Evolutionary conservation across 2,113 vertebrate species (phyloP), one percentile per base, ranked within the genome.

Genomic region (Pogona vitticeps): DNA sequence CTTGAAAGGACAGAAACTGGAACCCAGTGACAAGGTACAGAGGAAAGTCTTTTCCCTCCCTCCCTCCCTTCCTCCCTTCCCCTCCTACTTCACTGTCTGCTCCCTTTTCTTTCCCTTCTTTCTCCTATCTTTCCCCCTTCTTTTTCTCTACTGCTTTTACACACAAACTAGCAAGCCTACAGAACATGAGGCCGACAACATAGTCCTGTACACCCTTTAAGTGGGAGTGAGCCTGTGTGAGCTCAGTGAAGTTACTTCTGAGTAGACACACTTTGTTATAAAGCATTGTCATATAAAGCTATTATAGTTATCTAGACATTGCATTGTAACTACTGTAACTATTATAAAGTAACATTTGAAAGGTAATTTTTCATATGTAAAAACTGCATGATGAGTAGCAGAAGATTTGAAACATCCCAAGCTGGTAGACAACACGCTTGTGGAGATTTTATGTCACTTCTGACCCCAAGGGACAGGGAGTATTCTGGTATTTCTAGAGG

Each of bases 11-110:
- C 96, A 97, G 88, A 98, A 98, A 93, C 91, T 99, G 95, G 98
- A 99, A 88, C 96, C 98, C n/a, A 97, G 97, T 46, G 98, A 99
- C 67, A 97, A 98, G 96, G 99, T 99, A 97, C 97, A 96, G 75
- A 86, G 96, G 73, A 88, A 58, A 3, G n/a, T 82, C 65, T 93
- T 91, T 90, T 33, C 63, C 28, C 91, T 33, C 3, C 23, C 36
- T 21, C 9, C 20, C 21, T 23, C 18, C 88, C 80, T 73, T 46
- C 85, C 33, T 87, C 28, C 65, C 86, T 73, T 14, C n/a, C 90
- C 61, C 17, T 81, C 18, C 9, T 33, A 56, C 40, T 33, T 8
- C 6, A 56, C 82, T 20, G 58, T 23, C 52, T 4, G 76, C 63
- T 73, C 31, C 71, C 1, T 38, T 21, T 76, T 88, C 87, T 65